Conservation (phyloP, 2,113 vertebrate genomes). For the Ursus arctos region DNA sequence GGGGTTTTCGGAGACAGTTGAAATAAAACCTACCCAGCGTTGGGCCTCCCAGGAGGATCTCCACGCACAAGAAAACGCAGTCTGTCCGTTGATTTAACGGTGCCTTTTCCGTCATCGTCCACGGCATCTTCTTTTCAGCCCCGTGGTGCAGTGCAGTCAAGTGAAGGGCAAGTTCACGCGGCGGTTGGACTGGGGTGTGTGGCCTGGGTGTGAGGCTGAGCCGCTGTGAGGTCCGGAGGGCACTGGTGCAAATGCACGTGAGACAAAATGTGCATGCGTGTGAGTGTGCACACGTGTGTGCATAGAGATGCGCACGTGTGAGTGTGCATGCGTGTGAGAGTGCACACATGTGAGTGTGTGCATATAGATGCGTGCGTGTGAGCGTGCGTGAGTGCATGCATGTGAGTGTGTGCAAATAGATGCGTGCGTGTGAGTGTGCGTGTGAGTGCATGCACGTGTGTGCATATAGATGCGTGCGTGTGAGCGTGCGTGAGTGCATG, state of each 20-base stretch:
- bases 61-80: background rate
- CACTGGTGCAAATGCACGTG: rapidly evolving
- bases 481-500: too few relatives aligned
- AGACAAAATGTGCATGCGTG: background rate
- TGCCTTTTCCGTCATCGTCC: background rate
- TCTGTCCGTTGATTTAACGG: background rate
- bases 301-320: background rate
- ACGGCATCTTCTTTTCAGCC: background rate
- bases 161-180: background rate
- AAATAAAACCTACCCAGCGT: background rate
- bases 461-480: too few relatives aligned
- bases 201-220: background rate
- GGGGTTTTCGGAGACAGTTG: constrained; percentile 3
- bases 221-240: background rate
- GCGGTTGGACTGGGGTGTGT: background rate
- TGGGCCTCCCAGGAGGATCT: background rate
- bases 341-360: background rate
- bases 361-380: too few relatives aligned
- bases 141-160: too few relatives aligned
- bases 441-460: too few relatives aligned
- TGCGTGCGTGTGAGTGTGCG: too few relatives aligned
- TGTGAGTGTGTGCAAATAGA: too few relatives aligned
- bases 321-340: background rate
- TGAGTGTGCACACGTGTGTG: too few relatives aligned
- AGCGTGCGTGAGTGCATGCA: background rate